phyloP scores from a whole-genome alignment of 2,797 vertebrate species.

The Mallotus villosus region DNA sequence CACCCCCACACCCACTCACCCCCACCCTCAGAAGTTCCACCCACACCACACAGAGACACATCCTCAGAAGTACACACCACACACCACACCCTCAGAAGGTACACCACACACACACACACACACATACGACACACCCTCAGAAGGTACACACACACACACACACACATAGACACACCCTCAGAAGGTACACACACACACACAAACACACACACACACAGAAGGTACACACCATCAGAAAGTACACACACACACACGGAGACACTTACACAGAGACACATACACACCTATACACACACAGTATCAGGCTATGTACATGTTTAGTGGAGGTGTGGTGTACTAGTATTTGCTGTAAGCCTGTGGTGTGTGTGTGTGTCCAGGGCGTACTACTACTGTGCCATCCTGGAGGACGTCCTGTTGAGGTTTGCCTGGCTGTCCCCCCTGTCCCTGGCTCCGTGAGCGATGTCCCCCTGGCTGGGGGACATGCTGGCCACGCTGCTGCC shows the following conservation, averaged over 20 bases:
- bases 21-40: conserved; percentile 94
- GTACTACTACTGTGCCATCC: conserved; percentile 98
- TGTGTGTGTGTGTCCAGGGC: conserved; percentile 75
- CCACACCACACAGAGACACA: neutral
- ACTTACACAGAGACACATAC: conserved; percentile 1
- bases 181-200: neutral
- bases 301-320: neutral
- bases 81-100: neutral
- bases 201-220: neutral
- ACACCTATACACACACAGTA: neutral
- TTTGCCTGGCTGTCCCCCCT: conserved; percentile 94
- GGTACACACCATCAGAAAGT: neutral
- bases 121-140: neutral
- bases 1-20: too few species aligned
- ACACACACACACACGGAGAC: conserved; percentile 4
- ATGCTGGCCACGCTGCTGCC: conserved; percentile 90
- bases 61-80: too few species aligned
- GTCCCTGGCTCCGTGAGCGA: conserved; percentile 72
- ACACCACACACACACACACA: too few species aligned
- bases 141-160: neutral
- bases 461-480: conserved; percentile 70
- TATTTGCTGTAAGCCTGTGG: too few species aligned
- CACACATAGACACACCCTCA: neutral
- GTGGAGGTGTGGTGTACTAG: too few species aligned
- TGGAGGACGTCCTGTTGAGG: conserved; percentile 92